Base-by-base conservation (phyloP, 2,888 invertebrate genomes). In the Microchrysa polita region DNA sequence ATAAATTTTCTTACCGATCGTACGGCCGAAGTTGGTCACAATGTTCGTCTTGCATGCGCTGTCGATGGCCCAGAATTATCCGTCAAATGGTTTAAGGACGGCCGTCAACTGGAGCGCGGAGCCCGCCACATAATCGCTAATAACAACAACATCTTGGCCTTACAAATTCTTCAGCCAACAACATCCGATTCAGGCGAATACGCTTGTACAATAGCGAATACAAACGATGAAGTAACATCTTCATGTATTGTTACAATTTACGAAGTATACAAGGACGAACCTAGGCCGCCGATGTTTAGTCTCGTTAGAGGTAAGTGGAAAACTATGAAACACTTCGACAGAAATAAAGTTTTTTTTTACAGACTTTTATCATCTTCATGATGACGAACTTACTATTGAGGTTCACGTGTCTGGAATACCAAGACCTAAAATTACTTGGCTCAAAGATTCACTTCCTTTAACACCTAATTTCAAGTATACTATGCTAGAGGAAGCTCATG, bases 1-100 rank as follows among this genome's bases (percentile, higher is more conserved):
- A 81, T 84, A n/a, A 83, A 81, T 14, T 89, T 89, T 78, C 84
- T 95, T 55, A 91, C 91, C 0, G 93, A 94, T 80, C 88, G 93
- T 78, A 91, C 92, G 0, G 91, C 91, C 4, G 90, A 92, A 1
- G 89, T 90, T 80, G 92, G 92, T 0, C 91, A 92, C 10, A 87
- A 90, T 77, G 90, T 94, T 1, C 92, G 93, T 82, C 82, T 95
- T 67, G 93, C 92, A 0, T 95, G 94, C 80, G 92, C 92, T 73
- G 90, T 93, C 5, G 86, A 93, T 61, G 92, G 93, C 0, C 89
- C 90, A 0, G 92, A 92, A 73, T 89, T 93, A 5, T 87, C 87
- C 2, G 86, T 93, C 1, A 88, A 90, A 76, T 95, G 95, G 95
- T 89, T 89, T 74, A 93, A 90, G 81, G 92, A 94, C 81, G 88